Conservation (phyloP, 2,797 vertebrate species). For the Poecilia picta region DNA sequence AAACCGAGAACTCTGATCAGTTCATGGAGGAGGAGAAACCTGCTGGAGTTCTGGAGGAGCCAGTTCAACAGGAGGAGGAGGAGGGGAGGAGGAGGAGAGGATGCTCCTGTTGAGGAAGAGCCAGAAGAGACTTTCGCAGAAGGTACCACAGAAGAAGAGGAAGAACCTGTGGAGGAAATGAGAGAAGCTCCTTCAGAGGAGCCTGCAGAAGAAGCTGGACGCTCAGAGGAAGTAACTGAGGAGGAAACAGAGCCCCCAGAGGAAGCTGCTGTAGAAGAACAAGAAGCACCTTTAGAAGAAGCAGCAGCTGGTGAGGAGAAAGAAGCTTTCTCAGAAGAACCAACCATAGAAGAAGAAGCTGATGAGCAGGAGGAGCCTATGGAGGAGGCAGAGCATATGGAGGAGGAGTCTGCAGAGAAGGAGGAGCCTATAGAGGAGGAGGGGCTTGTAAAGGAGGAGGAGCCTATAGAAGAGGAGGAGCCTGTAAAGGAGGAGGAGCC, state of each 20-base stretch:
- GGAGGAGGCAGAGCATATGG: conserved; percentile 7
- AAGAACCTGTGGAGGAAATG: not conserved
- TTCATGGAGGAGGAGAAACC: not conserved
- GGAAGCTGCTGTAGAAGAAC: conserved; percentile 5
- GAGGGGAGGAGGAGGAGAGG: conserved; percentile 36
- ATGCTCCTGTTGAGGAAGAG: not conserved
- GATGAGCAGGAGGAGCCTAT: not conserved
- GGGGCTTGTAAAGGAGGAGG: not conserved
- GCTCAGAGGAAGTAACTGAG: conserved; percentile 2
- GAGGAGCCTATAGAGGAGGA: not conserved
- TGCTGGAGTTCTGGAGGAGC: conserved; percentile 1
- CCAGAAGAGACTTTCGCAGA: conserved; percentile 8
- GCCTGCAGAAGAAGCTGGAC: conserved; percentile 5
- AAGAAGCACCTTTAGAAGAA: conserved; percentile 6
- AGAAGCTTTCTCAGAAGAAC: conserved; percentile 3
- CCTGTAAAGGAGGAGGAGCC: not conserved
- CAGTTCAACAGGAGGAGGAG: conserved; percentile 23
- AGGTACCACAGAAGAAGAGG: conserved; percentile 3
- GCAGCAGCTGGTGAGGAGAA: conserved; percentile 12
- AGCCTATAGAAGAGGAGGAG: too few species aligned
- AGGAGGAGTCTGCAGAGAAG: not conserved
- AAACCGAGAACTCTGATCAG: not conserved
- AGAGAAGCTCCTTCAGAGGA: conserved; percentile 3
- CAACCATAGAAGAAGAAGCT: conserved; percentile 3
- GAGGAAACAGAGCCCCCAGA: not conserved